phyloP scores from a whole-genome alignment of 2,113 vertebrate genomes.

The Corydoras maculifer region DNA sequence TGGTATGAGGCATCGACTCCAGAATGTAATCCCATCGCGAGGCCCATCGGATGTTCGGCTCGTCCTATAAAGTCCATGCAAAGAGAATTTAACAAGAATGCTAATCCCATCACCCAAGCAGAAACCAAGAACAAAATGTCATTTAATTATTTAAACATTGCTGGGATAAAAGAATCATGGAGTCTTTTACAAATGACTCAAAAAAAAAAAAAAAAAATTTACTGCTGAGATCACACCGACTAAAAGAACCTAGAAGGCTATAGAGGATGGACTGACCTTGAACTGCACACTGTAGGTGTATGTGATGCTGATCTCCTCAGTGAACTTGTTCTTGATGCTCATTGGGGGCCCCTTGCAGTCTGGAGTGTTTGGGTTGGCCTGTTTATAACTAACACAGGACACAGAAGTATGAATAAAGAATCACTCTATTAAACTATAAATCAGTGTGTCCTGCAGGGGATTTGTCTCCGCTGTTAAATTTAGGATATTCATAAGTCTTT shows the following conservation, averaged over 20 bases:
- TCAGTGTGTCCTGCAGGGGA: no score
- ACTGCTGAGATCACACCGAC: no score
- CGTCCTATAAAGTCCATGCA: constrained; percentile 65
- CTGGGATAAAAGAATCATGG: no score
- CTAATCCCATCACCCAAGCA: no score
- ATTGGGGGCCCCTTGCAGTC: constrained; percentile 81
- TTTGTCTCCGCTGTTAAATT: no score
- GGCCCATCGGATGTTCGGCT: constrained; percentile 80
- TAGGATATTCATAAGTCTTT: neutral
- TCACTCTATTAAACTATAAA: no score
- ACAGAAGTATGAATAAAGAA: neutral
- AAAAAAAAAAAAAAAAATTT: no score
- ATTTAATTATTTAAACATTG: no score
- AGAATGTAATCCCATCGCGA: constrained; percentile 95
- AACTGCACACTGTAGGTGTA: constrained; percentile 85
- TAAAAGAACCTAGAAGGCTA: no score
- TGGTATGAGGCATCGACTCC: constrained; percentile 92
- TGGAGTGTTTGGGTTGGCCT: constrained; percentile 66
- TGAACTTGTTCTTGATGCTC: constrained; percentile 77
- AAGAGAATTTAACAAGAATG: no score
- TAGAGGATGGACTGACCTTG: constrained; percentile 59
- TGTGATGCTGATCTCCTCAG: constrained; percentile 70
- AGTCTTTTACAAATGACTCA: no score
- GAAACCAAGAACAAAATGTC: no score
- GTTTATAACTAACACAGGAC: constrained; percentile 68